A percentile compares a stretch with the other conserved stretches of the same genome.
Conservation (phyloP, 2,888 invertebrate species). For the Acrobasis repandana region DNA sequence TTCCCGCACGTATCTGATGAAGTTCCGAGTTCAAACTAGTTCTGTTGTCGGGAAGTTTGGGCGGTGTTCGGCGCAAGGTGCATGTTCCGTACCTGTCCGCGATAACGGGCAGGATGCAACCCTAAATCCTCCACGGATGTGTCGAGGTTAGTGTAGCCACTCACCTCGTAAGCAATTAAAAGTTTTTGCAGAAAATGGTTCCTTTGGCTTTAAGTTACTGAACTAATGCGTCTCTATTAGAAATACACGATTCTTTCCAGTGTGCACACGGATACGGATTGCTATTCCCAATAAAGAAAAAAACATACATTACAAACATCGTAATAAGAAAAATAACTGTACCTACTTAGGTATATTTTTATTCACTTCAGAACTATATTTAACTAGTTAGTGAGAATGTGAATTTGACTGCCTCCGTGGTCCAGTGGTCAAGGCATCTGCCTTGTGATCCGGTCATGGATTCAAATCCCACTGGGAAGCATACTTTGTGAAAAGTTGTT, state of each 20-base stretch:
- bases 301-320: too few species aligned
- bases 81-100: conserved; percentile 66
- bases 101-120: conserved; percentile 69
- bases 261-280: too few species aligned
- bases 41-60: conserved; percentile 74
- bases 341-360: too few species aligned
- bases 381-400: too few species aligned
- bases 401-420: too few species aligned
- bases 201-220: conserved; percentile 4
- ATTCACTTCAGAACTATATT: too few species aligned
- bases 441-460: too few species aligned
- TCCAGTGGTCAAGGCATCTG: too few species aligned
- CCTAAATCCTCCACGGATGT: conserved; percentile 67
- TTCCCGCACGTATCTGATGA: conserved; percentile 36
- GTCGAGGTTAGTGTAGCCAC: conserved; percentile 41
- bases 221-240: not conserved
- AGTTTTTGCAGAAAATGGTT: conserved; percentile 39
- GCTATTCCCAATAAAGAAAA: too few species aligned
- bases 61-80: conserved; percentile 65
- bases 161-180: conserved; percentile 64
- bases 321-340: too few species aligned
- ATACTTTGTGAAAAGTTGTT: too few species aligned
- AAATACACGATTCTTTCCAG: not conserved
- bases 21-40: conserved; percentile 80
- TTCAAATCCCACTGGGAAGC: too few species aligned